These are phyloP conservation scores for Prionailurus bengalensis DNA, from an alignment of 2,113 vertebrate species.

Conservation along the genomic window DNA sequence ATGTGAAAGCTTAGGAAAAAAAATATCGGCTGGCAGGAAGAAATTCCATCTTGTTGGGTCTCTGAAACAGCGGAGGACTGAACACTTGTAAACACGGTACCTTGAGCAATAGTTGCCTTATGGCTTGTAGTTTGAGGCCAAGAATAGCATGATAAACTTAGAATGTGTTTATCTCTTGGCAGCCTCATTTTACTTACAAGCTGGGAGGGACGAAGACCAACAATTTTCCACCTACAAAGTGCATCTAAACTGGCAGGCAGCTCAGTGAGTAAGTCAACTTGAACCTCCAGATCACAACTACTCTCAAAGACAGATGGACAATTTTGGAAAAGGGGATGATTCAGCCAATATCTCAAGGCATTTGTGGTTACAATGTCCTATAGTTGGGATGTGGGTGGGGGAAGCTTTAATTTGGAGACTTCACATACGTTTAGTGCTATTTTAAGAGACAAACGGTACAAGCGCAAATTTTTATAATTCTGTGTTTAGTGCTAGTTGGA, in stretches of 20 bases:
- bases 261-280: conserved; percentile 77
- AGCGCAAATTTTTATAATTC: conserved; percentile 73
- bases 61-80: conserved; percentile 83
- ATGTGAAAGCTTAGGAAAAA: conserved; percentile 68
- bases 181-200: conserved; percentile 84
- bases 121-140: conserved; percentile 85
- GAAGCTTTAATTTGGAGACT: conserved; percentile 64
- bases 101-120: conserved; percentile 86
- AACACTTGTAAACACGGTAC: conserved; percentile 85
- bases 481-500: conserved; percentile 60
- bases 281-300: conserved; percentile 76
- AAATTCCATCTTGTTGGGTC: conserved; percentile 85
- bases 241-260: conserved; percentile 79
- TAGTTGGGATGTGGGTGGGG: not conserved
- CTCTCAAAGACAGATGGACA: conserved; percentile 82
- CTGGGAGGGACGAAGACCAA: conserved; percentile 86
- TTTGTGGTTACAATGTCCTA: not conserved
- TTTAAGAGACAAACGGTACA: conserved; percentile 58
- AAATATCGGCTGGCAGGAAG: conserved; percentile 74
- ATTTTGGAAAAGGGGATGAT: conserved; percentile 71
- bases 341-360: conserved; percentile 69
- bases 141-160: conserved; percentile 86
- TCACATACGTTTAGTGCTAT: conserved; percentile 60
- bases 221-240: conserved; percentile 86
- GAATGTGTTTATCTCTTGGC: conserved; percentile 86